Percentiles rank a stretch among this genome's conserved stretches.
These are phyloP conservation scores for Nesogale talazaci DNA, from an alignment of 2,113 vertebrate species.

Conservation along the genomic window DNA sequence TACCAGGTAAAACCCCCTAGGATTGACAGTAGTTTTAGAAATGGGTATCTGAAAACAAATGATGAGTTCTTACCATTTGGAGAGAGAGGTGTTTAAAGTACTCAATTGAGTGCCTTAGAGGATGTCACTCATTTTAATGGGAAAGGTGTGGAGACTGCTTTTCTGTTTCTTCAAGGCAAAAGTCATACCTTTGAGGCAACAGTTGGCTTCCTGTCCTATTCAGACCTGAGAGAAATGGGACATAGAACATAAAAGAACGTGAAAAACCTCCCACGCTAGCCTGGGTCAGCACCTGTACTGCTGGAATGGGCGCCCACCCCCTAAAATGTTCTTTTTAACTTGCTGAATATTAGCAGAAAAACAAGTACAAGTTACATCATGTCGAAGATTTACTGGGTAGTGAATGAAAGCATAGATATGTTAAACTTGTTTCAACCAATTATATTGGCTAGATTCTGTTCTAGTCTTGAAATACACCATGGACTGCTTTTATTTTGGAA, in stretches of 20 bases:
- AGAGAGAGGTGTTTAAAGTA: not conserved
- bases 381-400: not conserved
- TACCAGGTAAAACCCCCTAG: not conserved
- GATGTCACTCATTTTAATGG: not conserved
- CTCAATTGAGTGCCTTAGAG: not conserved
- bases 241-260: not conserved
- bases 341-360: not conserved
- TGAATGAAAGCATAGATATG: constrained; percentile 12
- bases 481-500: not conserved
- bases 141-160: constrained; percentile 20
- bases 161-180: not conserved
- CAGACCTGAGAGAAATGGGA: constrained; percentile 6
- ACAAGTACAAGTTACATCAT: not conserved
- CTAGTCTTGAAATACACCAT: constrained; percentile 36
- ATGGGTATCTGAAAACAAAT: not conserved
- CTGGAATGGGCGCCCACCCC: not conserved
- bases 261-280: not conserved
- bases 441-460: constrained; percentile 21
- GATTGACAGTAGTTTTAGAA: constrained; percentile 31
- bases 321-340: not conserved
- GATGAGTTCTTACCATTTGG: not conserved
- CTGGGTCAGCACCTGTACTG: not conserved
- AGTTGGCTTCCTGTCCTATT: constrained; percentile 22
- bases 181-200: not conserved
- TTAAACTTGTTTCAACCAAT: not conserved